Evolutionary conservation across 2,797 vertebrate genomes (phyloP).

Genomic region (Mormyrops boulengeri): DNA sequence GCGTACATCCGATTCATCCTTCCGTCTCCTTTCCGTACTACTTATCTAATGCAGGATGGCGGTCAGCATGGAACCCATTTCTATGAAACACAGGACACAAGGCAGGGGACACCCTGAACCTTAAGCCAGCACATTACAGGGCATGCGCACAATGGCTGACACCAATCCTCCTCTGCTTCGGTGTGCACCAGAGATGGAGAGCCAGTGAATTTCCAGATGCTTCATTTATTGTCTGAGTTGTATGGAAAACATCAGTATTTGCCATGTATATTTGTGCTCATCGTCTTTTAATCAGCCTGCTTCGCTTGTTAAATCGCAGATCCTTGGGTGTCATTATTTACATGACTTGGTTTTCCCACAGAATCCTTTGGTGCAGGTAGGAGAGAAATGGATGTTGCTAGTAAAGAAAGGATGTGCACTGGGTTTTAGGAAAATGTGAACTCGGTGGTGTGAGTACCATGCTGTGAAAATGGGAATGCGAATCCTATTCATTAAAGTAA

Average conservation of each 20-base stretch:
- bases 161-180: neutral
- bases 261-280: neutral
- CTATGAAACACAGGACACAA: neutral
- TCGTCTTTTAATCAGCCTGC: neutral
- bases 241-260: neutral
- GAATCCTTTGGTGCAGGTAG: neutral
- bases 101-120: neutral
- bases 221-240: neutral
- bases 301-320: neutral
- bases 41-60: neutral
- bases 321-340: neutral
- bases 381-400: neutral
- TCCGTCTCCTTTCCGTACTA: neutral
- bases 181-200: neutral
- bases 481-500: neutral
- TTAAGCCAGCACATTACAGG: neutral
- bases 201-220: neutral
- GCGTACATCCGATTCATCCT: neutral
- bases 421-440: neutral
- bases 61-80: neutral
- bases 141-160: neutral
- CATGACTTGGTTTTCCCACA: neutral
- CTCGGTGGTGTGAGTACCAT: neutral
- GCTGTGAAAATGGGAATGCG: neutral
- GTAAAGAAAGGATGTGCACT: neutral